Percentiles rank a stretch among this genome's conserved stretches.
Conservation (phyloP, 2,888 invertebrate genomes). For the Busseola fusca region DNA sequence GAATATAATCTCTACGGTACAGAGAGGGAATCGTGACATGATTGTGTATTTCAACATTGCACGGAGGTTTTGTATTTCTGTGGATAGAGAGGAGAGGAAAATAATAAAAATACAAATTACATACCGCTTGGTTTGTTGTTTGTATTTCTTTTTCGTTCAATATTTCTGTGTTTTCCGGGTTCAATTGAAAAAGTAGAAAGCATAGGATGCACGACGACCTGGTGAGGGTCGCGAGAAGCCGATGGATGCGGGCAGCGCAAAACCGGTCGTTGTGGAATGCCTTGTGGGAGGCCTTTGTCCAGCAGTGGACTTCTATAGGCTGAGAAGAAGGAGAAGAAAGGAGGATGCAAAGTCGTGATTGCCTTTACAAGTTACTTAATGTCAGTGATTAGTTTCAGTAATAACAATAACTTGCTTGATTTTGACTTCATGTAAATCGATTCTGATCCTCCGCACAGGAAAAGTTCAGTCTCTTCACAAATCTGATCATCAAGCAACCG, state of each 20-base stretch:
- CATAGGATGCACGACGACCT: too few relatives aligned
- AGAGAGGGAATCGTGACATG: slow-evolving; percentile 35
- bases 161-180: too few relatives aligned
- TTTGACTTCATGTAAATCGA: neutral
- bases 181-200: neutral
- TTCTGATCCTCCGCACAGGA: neutral
- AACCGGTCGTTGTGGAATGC: too few relatives aligned
- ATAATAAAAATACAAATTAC: too few relatives aligned
- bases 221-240: too few relatives aligned
- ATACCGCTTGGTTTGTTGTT: neutral
- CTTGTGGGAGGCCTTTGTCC: too few relatives aligned
- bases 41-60: slow-evolving; percentile 34
- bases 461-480: neutral
- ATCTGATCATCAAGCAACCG: neutral
- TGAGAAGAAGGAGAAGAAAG: too few relatives aligned
- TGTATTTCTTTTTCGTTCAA: too few relatives aligned
- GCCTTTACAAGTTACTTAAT: neutral
- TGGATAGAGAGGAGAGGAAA: neutral
- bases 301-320: too few relatives aligned
- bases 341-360: neutral
- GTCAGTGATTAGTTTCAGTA: neutral
- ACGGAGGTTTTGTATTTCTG: neutral
- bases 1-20: slow-evolving; percentile 37
- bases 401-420: neutral
- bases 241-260: too few relatives aligned